A percentile compares a stretch with the other conserved stretches of the same genome.
These are phyloP conservation scores for Eidolon helvum DNA, from an alignment of 2,113 vertebrate genomes.

Conservation along the genomic window DNA sequence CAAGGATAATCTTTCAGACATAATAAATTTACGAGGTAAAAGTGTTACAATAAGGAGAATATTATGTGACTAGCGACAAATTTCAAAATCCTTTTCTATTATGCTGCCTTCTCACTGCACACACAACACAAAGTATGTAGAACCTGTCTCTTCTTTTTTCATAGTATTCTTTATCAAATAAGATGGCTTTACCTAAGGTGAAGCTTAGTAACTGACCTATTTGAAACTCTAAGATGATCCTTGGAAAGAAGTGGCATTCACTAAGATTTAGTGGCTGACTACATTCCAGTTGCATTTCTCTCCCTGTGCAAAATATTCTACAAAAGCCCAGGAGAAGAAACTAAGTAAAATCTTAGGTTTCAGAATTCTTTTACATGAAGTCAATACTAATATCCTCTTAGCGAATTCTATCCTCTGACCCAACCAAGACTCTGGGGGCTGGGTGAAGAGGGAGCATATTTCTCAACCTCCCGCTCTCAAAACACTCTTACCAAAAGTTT, in stretches of 20 bases:
- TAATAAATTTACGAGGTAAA: not conserved
- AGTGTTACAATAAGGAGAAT: not conserved
- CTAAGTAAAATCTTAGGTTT: conserved; percentile 43
- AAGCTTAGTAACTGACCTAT: not conserved
- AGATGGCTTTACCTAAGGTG: not conserved
- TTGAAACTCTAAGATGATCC: not conserved
- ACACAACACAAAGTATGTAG: not conserved
- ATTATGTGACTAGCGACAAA: not conserved
- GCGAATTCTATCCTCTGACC: not conserved
- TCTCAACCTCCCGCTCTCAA: not conserved
- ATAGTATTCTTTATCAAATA: not conserved
- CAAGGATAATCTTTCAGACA: not conserved
- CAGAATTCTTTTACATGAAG: conserved; percentile 45
- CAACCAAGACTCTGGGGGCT: not conserved
- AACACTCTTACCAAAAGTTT: not conserved
- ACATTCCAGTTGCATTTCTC: conserved; percentile 18
- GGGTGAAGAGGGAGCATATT: not conserved
- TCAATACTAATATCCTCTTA: not conserved
- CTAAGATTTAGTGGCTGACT: not conserved
- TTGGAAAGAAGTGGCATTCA: conserved; percentile 5
- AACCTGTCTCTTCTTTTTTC: not conserved
- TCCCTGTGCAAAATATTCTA: conserved; percentile 34
- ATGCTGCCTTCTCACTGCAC: conserved; percentile 15
- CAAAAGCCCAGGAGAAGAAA: conserved; percentile 48
- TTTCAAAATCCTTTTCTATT: conserved; percentile 31